phyloP scores from a whole-genome alignment of 2,888 invertebrate genomes.

The Dolichopus griseipennis region DNA sequence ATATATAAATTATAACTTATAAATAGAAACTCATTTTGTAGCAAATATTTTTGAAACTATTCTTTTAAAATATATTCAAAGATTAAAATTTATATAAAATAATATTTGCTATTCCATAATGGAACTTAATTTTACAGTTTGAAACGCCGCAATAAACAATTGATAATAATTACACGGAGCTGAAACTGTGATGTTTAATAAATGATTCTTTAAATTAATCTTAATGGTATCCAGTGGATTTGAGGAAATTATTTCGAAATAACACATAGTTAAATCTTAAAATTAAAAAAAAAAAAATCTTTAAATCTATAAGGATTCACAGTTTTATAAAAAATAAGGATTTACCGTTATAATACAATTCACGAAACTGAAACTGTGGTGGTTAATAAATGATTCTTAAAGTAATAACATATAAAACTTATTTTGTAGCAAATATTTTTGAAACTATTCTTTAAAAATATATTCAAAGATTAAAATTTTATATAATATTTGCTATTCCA shows the following conservation, averaged over 20 bases:
- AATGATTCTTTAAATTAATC: too few species aligned
- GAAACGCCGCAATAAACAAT: background rate
- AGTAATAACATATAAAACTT: too few species aligned
- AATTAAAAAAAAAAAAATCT: too few species aligned
- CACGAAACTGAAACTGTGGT: background rate
- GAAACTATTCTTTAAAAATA: background rate
- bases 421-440: conserved; percentile 2
- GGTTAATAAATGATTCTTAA: too few species aligned
- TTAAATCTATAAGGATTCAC: too few species aligned
- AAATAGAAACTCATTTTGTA: background rate
- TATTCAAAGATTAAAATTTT: background rate
- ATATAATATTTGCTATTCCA: background rate
- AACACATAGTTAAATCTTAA: too few species aligned
- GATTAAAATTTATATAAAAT: background rate
- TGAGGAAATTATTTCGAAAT: too few species aligned
- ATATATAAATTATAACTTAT: too few species aligned
- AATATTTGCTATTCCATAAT: background rate
- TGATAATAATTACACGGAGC: background rate
- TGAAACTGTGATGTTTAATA: background rate
- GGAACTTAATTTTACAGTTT: background rate
- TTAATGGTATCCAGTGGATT: too few species aligned
- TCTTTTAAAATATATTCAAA: background rate
- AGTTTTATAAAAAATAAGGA: too few species aligned
- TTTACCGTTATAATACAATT: too few species aligned
- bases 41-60: background rate